Evolutionary conservation across 2,888 invertebrate genomes (phyloP), one percentile per base, ranked within the genome.

Genomic region (Ophraella communa): DNA sequence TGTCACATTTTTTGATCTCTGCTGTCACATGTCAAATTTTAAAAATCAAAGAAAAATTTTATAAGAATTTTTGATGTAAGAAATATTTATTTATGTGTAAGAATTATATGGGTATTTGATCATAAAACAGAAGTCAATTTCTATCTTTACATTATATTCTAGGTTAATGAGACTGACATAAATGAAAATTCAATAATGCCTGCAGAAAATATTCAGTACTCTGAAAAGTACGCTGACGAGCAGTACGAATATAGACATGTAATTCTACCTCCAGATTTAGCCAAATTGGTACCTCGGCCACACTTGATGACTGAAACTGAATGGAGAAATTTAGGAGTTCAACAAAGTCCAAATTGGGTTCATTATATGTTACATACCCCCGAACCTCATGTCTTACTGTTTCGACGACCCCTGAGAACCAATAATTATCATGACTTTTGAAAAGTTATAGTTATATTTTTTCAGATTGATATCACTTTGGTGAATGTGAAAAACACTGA

Each of bases 241-340:
- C 86, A 88, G 54, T 96, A 90, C 79, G 96, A 96, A 80, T 96
- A 96, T 83, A 91, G 96, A 73, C 97, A 97, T 84, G 96, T 96
- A 0, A 93, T 96, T 76, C 82, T 97, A 30, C 95, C 96, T 1
- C 86, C 89, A 17, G 95, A 96, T 69, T 84, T 96, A 44, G 92
- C 94, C 0, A 91, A 91, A 69, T 83, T 91, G 56, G 95, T 96
- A 0, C 96, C 96, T 0, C 91, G 93, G 78, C 89, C 91, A 0
- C 96, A 96, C 78, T 84, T 96, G 52, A 95, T 97, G 95, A 91
- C 94, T 0, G 97, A 97, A 83, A 90, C 93, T 0, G 96, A 97
- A 82, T 97, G 97, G 96, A 86, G 96, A 65, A 93, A 94, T 81
- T 86, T 97, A 1, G 96, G 96, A 0, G 95, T 97, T 0, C 95